phyloP scores from a whole-genome alignment of 2,797 vertebrate species.

The Ateles fusciceps region DNA sequence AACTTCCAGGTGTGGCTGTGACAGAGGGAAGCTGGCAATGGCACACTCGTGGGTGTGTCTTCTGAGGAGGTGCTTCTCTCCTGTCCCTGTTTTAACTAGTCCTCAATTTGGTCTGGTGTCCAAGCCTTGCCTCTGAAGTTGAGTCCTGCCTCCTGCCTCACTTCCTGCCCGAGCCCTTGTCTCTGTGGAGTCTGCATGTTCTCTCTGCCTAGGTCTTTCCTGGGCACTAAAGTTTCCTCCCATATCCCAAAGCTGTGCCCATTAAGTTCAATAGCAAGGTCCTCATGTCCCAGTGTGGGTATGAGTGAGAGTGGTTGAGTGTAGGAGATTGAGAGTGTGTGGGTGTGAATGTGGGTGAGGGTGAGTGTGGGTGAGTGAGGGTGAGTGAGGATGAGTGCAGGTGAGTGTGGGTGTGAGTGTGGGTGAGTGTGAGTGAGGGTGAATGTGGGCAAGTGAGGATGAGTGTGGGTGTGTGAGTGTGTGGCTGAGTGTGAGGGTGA shows the following conservation, averaged over 20 bases:
- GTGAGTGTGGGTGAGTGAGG: not conserved
- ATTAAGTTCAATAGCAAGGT: not conserved
- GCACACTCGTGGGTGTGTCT: not conserved
- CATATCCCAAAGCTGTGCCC: not conserved
- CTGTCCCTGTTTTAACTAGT: not conserved
- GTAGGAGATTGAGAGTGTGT: not conserved
- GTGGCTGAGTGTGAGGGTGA: no score
- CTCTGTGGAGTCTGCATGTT: not conserved
- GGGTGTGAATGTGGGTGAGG: not conserved
- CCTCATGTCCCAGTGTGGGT: not conserved
- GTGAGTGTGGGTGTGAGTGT: not conserved
- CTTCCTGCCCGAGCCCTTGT: not conserved
- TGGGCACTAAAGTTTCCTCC: not conserved
- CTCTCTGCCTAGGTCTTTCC: not conserved
- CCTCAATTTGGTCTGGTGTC: not conserved
- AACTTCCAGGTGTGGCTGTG: not conserved
- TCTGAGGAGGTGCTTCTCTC: not conserved
- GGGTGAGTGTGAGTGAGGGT: no score
- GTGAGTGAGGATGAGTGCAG: no score
- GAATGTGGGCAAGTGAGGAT: no score
- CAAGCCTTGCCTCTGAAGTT: no score
- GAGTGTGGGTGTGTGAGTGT: no score
- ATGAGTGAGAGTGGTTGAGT: not conserved
- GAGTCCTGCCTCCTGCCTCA: not conserved
- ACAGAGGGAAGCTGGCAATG: not conserved